Conservation (phyloP, 37 sponge, comb jelly and placozoan genomes). For the Haliclona indistincta region DNA sequence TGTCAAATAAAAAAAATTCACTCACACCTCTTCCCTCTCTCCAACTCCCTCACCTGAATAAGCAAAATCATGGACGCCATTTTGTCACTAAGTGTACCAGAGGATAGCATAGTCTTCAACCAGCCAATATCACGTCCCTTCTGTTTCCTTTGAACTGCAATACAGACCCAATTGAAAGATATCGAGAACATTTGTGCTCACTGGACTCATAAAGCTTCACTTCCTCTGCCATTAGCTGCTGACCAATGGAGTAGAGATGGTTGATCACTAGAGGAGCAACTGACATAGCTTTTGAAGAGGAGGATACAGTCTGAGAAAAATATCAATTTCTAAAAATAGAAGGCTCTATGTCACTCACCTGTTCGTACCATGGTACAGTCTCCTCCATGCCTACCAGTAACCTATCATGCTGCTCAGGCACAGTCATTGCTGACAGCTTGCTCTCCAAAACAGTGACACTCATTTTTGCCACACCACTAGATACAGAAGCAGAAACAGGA, state of each 20-base stretch:
- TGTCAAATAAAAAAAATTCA: neutral
- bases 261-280: constrained; percentile 9
- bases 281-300: neutral
- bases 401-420: constrained; percentile 11
- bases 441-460: no score
- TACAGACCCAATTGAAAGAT: neutral
- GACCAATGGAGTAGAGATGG: constrained; percentile 34
- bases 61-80: constrained; percentile 80
- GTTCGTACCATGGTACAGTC: constrained; percentile 35
- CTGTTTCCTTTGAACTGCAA: constrained; percentile 55
- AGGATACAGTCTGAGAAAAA: neutral
- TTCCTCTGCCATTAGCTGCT: constrained; percentile 51
- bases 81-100: constrained; percentile 93
- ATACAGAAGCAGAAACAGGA: no score
- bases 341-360: constrained; percentile 18
- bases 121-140: constrained; percentile 83
- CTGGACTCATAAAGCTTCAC: constrained; percentile 63
- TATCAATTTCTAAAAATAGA: no score
- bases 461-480: neutral
- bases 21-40: no score
- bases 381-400: constrained; percentile 26
- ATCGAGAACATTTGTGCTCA: neutral
- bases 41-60: constrained; percentile 58
- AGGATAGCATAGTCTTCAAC: constrained; percentile 86
- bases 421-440: neutral